Percentiles rank a stretch among this genome's conserved stretches.
Evolutionary conservation across 2,888 invertebrate species (phyloP).

Genomic region (Acanthosoma haemorrhoidale): DNA sequence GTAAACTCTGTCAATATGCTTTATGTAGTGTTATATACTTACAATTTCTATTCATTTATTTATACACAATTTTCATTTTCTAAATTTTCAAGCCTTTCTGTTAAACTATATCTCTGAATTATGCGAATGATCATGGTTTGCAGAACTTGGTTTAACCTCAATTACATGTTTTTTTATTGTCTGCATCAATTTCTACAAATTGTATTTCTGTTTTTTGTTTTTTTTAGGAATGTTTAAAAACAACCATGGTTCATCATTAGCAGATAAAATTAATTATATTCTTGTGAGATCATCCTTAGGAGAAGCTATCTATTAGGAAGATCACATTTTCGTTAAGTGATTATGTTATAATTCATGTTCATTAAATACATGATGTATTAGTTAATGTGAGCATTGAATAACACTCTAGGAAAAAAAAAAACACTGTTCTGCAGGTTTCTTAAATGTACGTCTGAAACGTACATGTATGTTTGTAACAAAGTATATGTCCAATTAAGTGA

Average conservation of each 20-base stretch:
- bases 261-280: constrained; percentile 6
- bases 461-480: constrained; percentile 12
- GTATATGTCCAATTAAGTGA: not conserved
- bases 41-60: no score
- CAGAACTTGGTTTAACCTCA: no score
- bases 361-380: constrained; percentile 3
- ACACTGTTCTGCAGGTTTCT: constrained; percentile 1
- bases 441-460: constrained; percentile 10
- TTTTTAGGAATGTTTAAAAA: constrained; percentile 8
- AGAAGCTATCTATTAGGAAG: not conserved
- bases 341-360: not conserved
- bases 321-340: constrained; percentile 1
- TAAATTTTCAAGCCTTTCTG: no score
- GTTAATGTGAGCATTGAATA: constrained; percentile 5
- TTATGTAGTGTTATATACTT: no score
- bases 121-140: no score
- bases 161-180: no score
- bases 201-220: not conserved
- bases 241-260: constrained; percentile 2
- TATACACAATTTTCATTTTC: no score
- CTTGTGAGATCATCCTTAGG: constrained; percentile 12
- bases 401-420: not conserved
- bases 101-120: no score
- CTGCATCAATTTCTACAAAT: not conserved
- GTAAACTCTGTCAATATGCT: no score